A percentile compares a stretch with the other conserved stretches of the same genome.
Evolutionary conservation across 2,797 vertebrate species (phyloP).

Genomic region (Anabacerthia variegaticeps): DNA sequence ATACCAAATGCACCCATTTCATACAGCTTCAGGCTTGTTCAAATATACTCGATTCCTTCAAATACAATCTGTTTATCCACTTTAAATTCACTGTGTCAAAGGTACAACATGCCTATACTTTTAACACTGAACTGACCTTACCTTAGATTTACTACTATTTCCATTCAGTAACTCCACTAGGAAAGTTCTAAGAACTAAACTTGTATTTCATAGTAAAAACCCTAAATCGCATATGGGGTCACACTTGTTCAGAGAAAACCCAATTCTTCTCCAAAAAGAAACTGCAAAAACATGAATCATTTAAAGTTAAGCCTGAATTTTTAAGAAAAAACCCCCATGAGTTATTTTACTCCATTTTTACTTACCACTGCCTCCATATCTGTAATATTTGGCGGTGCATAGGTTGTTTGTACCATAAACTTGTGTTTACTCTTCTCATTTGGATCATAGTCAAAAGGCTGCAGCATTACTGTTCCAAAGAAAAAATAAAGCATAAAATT

Average conservation of each 20-base stretch:
- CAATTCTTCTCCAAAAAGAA: not conserved
- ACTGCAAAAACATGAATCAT: not conserved
- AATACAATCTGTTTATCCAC: not conserved
- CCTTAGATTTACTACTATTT: not conserved
- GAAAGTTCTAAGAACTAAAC: not conserved
- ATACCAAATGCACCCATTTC: not conserved
- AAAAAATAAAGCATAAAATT: not conserved
- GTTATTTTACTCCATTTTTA: not conserved
- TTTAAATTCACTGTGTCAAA: not conserved
- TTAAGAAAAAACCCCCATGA: not conserved
- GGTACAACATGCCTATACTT: not conserved
- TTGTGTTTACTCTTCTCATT: slow-evolving; percentile 99
- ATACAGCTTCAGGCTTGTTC: not conserved
- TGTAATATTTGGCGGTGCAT: slow-evolving; percentile 87
- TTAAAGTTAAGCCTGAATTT: not conserved
- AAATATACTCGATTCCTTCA: not conserved
- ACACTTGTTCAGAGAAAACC: not conserved
- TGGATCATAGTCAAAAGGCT: slow-evolving; percentile 98
- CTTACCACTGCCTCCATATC: slow-evolving; percentile 98
- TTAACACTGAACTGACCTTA: not conserved
- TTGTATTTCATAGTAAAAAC: not conserved
- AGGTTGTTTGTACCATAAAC: slow-evolving; percentile 99
- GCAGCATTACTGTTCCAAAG: slow-evolving; percentile 90
- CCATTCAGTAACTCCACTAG: not conserved
- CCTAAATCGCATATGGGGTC: not conserved